These are phyloP conservation scores for human DNA, from an alignment of 2,113 vertebrate genomes.

Conservation along the genomic window GRCh38 chr3:180214501-180215000, in stretches of 20 bases:
- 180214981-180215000: background rate
- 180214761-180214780: background rate
- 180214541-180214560: background rate
- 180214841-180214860: background rate
- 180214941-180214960: background rate
- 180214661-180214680: background rate
- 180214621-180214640: background rate
- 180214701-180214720: background rate
- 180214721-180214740: background rate
- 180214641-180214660: background rate
- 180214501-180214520: background rate
- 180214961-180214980: background rate
- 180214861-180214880: background rate
- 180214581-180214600: background rate
- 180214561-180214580: background rate
- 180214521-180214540: background rate
- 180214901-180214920: background rate
- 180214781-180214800: background rate
- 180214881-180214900: background rate
- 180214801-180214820: background rate
- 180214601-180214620: background rate
- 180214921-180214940: background rate
- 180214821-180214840: background rate
- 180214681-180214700: background rate
- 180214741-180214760: background rate